Percentiles rank a stretch among this genome's conserved stretches.
phyloP scores from a whole-genome alignment of 1,140 invertebrate species.

The Drosophila baimaii region DNA sequence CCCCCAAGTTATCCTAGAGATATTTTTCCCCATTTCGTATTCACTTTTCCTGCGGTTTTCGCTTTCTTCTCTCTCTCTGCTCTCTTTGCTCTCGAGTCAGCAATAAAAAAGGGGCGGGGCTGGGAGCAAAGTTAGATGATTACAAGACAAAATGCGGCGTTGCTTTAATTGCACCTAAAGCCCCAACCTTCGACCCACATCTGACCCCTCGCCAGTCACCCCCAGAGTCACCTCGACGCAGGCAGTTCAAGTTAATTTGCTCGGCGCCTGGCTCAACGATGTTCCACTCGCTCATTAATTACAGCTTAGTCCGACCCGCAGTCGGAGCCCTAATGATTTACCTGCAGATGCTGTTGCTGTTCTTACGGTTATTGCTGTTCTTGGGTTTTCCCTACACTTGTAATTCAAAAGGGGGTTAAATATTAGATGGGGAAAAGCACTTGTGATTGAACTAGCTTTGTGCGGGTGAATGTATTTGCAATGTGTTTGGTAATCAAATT shows the following conservation, averaged over 20 bases:
- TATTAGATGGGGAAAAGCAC: background rate
- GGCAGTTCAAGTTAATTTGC: conserved; percentile 77
- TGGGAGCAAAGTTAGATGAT: conserved; percentile 53
- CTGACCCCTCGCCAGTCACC: background rate
- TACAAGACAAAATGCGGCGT: conserved; percentile 66
- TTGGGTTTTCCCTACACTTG: conserved; percentile 11
- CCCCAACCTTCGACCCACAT: conserved; percentile 24
- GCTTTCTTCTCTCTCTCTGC: conserved; percentile 1
- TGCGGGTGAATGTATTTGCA: too few species aligned
- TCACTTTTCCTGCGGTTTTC: conserved; percentile 30
- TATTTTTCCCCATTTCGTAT: conserved; percentile 16
- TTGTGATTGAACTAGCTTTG: background rate
- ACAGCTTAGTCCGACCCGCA: conserved; percentile 67
- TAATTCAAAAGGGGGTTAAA: background rate
- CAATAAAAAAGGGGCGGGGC: conserved; percentile 20
- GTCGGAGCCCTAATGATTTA: conserved; percentile 67
- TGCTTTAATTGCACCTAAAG: conserved; percentile 74
- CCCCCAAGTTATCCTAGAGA: conserved; percentile 1
- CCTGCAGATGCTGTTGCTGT: conserved; percentile 51
- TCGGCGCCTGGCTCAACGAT: conserved; percentile 56
- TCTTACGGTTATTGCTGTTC: conserved; percentile 24
- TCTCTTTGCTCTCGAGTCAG: background rate
- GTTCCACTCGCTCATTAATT: conserved; percentile 79
- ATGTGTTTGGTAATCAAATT: too few species aligned
- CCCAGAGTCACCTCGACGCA: conserved; percentile 8